Evolutionary conservation across 2,113 vertebrate genomes (phyloP).

Genomic region (Cisticola juncidis): DNA sequence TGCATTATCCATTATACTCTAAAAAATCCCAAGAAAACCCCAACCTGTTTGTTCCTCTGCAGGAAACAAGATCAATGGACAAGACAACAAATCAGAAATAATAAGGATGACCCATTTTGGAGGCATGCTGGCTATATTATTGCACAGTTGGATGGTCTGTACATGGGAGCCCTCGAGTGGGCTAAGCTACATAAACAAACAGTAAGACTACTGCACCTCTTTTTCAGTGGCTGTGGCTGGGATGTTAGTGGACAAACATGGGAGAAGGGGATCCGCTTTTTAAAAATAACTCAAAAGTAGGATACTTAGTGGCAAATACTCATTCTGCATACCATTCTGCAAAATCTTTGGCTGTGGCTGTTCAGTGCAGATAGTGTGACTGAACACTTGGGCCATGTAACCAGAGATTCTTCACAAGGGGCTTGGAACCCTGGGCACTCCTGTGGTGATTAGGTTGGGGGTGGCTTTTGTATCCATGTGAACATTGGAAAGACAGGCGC

Average conservation of each 20-base stretch:
- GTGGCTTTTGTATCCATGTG: neutral
- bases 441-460: neutral
- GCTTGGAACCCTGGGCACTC: neutral
- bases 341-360: neutral
- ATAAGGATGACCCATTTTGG: slow-evolving; percentile 84
- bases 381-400: neutral
- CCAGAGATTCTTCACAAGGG: neutral
- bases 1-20: neutral
- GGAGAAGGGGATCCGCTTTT: neutral
- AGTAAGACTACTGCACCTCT: slow-evolving; percentile 68
- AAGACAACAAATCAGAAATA: slow-evolving; percentile 79
- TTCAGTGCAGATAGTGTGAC: neutral
- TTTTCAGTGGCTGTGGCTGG: slow-evolving; percentile 7
- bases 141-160: slow-evolving; percentile 86
- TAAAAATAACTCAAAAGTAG: neutral
- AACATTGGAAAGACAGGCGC: neutral
- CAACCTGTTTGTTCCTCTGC: slow-evolving; percentile 55
- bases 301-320: neutral
- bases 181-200: slow-evolving; percentile 73
- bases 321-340: neutral
- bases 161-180: slow-evolving; percentile 81
- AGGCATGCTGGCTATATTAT: slow-evolving; percentile 83
- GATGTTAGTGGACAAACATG: neutral
- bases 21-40: neutral
- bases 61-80: slow-evolving; percentile 88